These are phyloP conservation scores for Tribolium madens DNA, from an alignment of 1,140 invertebrate species.

Conservation along the genomic window DNA sequence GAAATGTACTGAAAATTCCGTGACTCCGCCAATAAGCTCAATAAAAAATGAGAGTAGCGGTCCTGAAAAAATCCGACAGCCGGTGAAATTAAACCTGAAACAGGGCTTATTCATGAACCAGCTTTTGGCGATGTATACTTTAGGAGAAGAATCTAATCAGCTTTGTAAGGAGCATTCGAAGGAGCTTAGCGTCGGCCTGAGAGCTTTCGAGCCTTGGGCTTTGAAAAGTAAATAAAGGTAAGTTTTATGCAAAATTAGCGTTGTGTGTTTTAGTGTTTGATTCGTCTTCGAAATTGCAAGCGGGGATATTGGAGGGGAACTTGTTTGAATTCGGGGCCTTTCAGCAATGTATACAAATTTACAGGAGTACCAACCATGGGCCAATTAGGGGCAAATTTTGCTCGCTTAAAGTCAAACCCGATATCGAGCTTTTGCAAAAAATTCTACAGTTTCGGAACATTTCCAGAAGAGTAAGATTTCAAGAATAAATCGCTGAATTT, in stretches of 20 bases:
- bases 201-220: slow-evolving; percentile 54
- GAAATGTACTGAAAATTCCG: slow-evolving; percentile 6
- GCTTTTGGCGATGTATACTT: slow-evolving; percentile 48
- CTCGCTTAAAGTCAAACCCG: slow-evolving; percentile 50
- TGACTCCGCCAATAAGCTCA: not conserved
- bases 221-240: slow-evolving; percentile 51
- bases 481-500: not conserved
- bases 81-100: slow-evolving; percentile 53
- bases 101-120: slow-evolving; percentile 53
- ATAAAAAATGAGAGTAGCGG: not conserved
- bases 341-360: slow-evolving; percentile 55
- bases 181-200: slow-evolving; percentile 45
- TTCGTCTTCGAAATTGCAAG: slow-evolving; percentile 54
- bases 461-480: slow-evolving; percentile 51
- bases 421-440: slow-evolving; percentile 49
- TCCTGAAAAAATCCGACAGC: slow-evolving; percentile 5
- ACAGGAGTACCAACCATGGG: slow-evolving; percentile 48
- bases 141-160: slow-evolving; percentile 41
- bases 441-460: slow-evolving; percentile 50
- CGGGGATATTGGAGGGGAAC: slow-evolving; percentile 42
- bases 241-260: not conserved
- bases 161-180: slow-evolving; percentile 52
- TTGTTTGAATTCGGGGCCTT: slow-evolving; percentile 49
- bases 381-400: slow-evolving; percentile 55
- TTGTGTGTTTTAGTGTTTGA: slow-evolving; percentile 35